Percentiles rank a stretch among this genome's conserved stretches.
phyloP scores from a whole-genome alignment of 2,888 invertebrate genomes.

The Synergus japonicus region DNA sequence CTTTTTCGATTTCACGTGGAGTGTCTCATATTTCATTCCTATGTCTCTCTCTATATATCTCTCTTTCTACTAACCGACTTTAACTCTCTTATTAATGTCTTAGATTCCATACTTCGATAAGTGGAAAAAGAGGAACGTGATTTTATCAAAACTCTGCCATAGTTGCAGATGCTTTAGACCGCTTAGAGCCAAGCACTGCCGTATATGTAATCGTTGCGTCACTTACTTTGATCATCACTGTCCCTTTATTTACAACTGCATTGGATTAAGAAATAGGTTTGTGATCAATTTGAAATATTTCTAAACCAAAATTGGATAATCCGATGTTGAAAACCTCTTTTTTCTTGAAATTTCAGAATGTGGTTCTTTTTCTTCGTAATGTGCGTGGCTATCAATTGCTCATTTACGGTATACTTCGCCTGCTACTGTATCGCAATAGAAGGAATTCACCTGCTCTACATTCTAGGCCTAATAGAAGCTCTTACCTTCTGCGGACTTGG shows the following conservation, averaged over 20 bases:
- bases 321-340: not conserved
- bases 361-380: conserved; percentile 95
- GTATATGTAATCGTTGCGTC: conserved; percentile 93
- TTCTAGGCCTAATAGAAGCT: conserved; percentile 89
- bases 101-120: conserved; percentile 93
- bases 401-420: conserved; percentile 92
- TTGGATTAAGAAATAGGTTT: conserved; percentile 90
- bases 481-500: conserved; percentile 91
- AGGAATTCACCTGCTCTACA: conserved; percentile 90
- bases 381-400: conserved; percentile 92
- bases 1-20: not conserved
- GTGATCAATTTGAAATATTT: not conserved
- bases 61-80: not conserved
- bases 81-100: conserved; percentile 39
- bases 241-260: conserved; percentile 96
- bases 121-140: conserved; percentile 91
- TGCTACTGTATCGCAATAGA: conserved; percentile 91
- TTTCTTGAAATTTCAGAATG: conserved; percentile 80
- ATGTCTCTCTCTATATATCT: not conserved
- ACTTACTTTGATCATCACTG: conserved; percentile 96
- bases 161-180: conserved; percentile 94
- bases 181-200: conserved; percentile 93
- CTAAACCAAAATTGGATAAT: not conserved
- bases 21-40: not conserved
- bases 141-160: conserved; percentile 91